Evolutionary conservation across 2,113 vertebrate genomes (phyloP).

Genomic region (Condylura cristata): DNA sequence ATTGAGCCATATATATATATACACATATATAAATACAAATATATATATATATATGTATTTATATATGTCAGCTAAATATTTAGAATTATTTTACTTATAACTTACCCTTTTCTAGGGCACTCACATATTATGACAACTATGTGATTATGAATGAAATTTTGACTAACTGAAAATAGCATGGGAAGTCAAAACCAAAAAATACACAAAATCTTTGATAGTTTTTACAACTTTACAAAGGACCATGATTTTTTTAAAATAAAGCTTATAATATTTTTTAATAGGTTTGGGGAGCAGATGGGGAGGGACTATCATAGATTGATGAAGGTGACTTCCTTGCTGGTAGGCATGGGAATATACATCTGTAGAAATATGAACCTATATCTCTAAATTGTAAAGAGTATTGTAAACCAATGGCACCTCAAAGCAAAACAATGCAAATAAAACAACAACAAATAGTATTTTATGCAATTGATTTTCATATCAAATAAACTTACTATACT

Average conservation of each 20-base stretch:
- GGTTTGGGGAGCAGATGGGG: not conserved
- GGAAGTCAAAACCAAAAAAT: not conserved
- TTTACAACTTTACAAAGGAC: not conserved
- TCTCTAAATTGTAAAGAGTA: no score
- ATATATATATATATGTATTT: no score
- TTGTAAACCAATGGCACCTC: no score
- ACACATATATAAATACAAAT: no score
- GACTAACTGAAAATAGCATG: not conserved
- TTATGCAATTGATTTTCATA: not conserved
- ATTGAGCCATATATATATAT: no score
- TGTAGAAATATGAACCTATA: no score
- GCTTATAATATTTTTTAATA: not conserved
- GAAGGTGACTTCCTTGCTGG: no score
- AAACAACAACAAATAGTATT: not conserved
- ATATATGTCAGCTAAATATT: conserved; percentile 29
- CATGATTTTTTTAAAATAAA: not conserved
- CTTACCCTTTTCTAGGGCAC: not conserved
- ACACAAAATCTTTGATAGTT: not conserved
- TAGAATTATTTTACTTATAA: conserved; percentile 21
- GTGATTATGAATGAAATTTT: conserved; percentile 31
- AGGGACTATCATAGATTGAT: no score
- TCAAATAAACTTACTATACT: not conserved
- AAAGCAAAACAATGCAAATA: no score
- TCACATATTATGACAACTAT: not conserved
- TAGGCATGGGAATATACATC: no score